Evolutionary conservation across 2,113 vertebrate species (phyloP).

Genomic region (Synodontis membranacea): DNA sequence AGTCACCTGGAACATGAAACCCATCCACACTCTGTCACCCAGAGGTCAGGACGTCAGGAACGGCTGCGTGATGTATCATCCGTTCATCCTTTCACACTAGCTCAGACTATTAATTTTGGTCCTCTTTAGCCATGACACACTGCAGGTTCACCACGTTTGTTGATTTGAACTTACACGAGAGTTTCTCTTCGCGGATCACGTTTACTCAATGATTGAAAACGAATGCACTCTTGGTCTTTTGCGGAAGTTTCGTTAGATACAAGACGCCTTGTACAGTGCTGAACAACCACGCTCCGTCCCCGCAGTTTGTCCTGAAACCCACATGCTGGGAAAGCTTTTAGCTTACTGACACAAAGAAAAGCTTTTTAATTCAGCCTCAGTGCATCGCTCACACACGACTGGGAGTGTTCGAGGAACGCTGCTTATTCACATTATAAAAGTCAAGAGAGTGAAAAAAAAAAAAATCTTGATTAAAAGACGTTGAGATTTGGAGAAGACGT

Average conservation of each 20-base stretch:
- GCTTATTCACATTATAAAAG: neutral
- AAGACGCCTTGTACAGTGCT: neutral
- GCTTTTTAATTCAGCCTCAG: constrained; percentile 33
- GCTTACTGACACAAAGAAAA: constrained; percentile 30
- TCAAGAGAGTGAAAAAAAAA: neutral
- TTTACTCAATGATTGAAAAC: neutral
- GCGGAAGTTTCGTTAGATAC: neutral
- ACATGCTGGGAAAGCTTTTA: constrained; percentile 17
- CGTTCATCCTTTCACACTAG: neutral
- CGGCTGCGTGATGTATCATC: neutral
- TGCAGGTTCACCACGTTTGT: neutral
- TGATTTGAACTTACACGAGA: neutral
- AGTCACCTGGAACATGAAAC: constrained; percentile 13
- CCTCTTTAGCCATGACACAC: neutral
- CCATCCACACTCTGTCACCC: neutral
- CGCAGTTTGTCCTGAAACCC: constrained; percentile 3
- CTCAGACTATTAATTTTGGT: neutral
- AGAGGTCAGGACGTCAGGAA: neutral
- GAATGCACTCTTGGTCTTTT: neutral
- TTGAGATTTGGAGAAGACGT: neutral
- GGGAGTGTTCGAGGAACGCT: neutral
- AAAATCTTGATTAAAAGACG: neutral
- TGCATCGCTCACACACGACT: constrained; percentile 4
- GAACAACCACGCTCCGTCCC: neutral
- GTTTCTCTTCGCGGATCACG: neutral